Conservation (phyloP, 2,797 vertebrate genomes). For the Chaetophractus vellerosus region DNA sequence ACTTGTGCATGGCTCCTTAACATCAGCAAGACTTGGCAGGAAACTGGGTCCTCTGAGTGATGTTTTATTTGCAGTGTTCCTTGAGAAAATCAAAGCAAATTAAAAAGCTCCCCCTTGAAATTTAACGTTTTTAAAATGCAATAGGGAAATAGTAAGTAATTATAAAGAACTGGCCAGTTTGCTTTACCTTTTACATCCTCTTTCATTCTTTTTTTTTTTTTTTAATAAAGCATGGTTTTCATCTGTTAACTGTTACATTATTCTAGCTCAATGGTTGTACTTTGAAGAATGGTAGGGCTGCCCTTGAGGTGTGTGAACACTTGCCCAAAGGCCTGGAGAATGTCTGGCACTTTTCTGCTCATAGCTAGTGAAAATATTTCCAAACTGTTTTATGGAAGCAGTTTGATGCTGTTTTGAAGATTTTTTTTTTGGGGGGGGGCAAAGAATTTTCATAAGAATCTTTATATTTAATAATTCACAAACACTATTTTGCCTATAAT, state of each 20-base stretch:
- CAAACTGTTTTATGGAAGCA: conserved; percentile 44
- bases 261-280: conserved; percentile 55
- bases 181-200: conserved; percentile 28
- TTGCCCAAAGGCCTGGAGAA: conserved; percentile 29
- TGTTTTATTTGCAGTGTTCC: conserved; percentile 29
- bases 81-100: conserved; percentile 70
- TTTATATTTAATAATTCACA: conserved; percentile 18
- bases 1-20: conserved; percentile 16
- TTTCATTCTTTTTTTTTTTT: background rate
- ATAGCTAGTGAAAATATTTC: conserved; percentile 43
- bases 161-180: conserved; percentile 47
- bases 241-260: conserved; percentile 67
- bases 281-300: conserved; percentile 74
- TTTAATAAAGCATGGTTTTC: conserved; percentile 75
- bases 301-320: conserved; percentile 61
- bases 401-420: conserved; percentile 57
- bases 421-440: conserved; percentile 13
- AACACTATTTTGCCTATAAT: conserved; percentile 25
- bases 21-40: conserved; percentile 55
- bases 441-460: conserved; percentile 48
- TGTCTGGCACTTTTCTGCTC: conserved; percentile 69
- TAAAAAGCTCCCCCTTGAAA: conserved; percentile 65
- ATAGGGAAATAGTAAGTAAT: conserved; percentile 50
- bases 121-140: conserved; percentile 57
- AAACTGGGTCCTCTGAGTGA: conserved; percentile 43